Percentiles rank a stretch among this genome's conserved stretches.
Conservation (phyloP, 2,888 invertebrate genomes). For the Piscicola geometra region DNA sequence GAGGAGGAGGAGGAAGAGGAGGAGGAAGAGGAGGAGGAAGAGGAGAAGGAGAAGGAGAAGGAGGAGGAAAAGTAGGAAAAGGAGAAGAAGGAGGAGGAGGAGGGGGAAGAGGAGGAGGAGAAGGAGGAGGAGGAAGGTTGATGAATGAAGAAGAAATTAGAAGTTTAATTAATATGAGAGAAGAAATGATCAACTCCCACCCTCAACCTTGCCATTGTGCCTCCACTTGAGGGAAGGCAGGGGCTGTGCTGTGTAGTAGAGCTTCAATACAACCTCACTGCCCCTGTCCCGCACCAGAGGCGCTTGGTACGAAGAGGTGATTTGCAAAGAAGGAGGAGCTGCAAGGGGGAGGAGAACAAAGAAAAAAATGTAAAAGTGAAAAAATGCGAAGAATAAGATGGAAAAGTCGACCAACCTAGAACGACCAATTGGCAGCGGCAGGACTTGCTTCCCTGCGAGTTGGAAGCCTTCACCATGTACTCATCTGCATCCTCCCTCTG, state of each 20-base stretch:
- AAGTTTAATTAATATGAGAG: not conserved
- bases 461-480: conserved; percentile 22
- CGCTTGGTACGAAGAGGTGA: not conserved
- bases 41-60: no score
- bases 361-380: not conserved
- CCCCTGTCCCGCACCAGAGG: conserved; percentile 28
- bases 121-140: no score
- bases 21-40: no score
- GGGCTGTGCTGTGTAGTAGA: conserved; percentile 24
- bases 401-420: not conserved
- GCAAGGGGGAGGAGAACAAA: no score
- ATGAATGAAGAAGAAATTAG: not conserved
- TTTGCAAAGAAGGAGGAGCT: conserved; percentile 19
- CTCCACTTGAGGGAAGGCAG: conserved; percentile 16
- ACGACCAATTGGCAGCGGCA: not conserved
- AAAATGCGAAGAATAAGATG: not conserved
- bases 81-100: no score
- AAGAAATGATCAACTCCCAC: not conserved
- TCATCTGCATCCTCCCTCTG: conserved; percentile 21
- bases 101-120: no score
- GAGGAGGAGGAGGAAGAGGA: no score
- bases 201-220: no score
- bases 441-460: not conserved
- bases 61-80: no score
- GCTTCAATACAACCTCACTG: not conserved